Base-by-base conservation (phyloP, 2,888 invertebrate species). In the Homarus gammarus region DNA sequence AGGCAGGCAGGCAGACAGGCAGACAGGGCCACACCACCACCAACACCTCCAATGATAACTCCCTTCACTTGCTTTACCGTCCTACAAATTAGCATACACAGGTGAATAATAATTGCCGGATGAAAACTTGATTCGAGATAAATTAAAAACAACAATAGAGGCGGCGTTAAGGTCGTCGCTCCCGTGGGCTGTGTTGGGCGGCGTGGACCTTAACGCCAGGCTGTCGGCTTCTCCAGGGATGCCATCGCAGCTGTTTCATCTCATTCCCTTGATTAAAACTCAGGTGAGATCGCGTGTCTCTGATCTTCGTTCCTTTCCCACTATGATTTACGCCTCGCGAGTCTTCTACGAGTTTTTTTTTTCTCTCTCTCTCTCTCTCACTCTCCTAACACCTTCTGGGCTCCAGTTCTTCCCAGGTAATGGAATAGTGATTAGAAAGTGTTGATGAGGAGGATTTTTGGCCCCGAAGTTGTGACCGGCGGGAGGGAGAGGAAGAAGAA, bases 241-340 rank as follows among this genome's bases (percentile, higher is more conserved):
- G 68, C 83, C 70, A 49, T 49, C 70, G 70, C 87, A 81, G 87
- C 87, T 87, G 87, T 81, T 87, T 81, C 87, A 87, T 87, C 87
- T 87, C 87, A 81, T 87, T 87, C 87, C 72, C 79, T 87, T 87
- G 87, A 87, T 87, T 87, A 87, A 87, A 87, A 87, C 87, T 87
- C 87, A 87, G 87, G 87, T 87, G 87, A 85, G 75, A 78, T 15
- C 44, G 8, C 33, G 64, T 78, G 75, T 64, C 85, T 44, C 33
- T 44, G 44, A 12, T 27, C 68, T 85, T 85, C 85, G 77, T 78
- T 18, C 49, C n/a, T 51, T 72, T 84, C 27, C 64, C 73, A 73
- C 15, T 70, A 22, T 64, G 27, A 27, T 64, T 64, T 27, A 27
- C n/a, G 18, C 22, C 72, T 72, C 72, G 33, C 15, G 8, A 15